Evolutionary conservation across 2,113 vertebrate species (phyloP).

Genomic region (Gadus macrocephalus): DNA sequence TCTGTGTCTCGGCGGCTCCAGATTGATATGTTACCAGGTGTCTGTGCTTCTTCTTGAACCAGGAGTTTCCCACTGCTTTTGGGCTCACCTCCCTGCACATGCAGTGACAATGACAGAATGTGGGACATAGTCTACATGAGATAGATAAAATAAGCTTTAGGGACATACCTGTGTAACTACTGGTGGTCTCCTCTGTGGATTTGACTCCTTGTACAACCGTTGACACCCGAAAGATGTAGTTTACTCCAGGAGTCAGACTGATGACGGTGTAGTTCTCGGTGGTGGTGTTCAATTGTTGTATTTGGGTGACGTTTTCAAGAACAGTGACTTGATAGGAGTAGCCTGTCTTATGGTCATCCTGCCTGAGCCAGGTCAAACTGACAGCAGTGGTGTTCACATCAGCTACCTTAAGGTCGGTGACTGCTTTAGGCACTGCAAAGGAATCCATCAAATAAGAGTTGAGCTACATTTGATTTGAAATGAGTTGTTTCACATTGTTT

Average conservation of each 20-base stretch:
- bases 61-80: too few species aligned
- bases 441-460: not conserved
- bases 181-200: not conserved
- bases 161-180: slow-evolving; percentile 40
- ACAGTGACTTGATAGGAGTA: slow-evolving; percentile 42
- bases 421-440: slow-evolving; percentile 41
- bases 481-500: too few species aligned
- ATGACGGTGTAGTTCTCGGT: slow-evolving; percentile 19
- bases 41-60: too few species aligned
- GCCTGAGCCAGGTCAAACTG: slow-evolving; percentile 34
- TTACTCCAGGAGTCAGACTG: slow-evolving; percentile 21
- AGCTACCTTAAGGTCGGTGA: slow-evolving; percentile 17
- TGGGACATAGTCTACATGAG: not conserved
- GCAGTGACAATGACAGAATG: too few species aligned
- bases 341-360: slow-evolving; percentile 26
- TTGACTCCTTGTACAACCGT: slow-evolving; percentile 22
- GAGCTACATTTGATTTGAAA: not conserved
- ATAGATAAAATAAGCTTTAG: not conserved
- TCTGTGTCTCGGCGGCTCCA: too few species aligned
- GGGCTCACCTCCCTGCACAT: too few species aligned
- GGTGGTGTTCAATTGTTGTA: not conserved
- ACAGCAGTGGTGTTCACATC: slow-evolving; percentile 27
- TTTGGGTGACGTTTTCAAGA: fast-evolving
- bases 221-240: slow-evolving; percentile 38
- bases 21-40: too few species aligned